Evolutionary conservation across 2,888 invertebrate genomes (phyloP), one percentile per base, ranked within the genome.

Genomic region (Cerceris ruficornis): DNA sequence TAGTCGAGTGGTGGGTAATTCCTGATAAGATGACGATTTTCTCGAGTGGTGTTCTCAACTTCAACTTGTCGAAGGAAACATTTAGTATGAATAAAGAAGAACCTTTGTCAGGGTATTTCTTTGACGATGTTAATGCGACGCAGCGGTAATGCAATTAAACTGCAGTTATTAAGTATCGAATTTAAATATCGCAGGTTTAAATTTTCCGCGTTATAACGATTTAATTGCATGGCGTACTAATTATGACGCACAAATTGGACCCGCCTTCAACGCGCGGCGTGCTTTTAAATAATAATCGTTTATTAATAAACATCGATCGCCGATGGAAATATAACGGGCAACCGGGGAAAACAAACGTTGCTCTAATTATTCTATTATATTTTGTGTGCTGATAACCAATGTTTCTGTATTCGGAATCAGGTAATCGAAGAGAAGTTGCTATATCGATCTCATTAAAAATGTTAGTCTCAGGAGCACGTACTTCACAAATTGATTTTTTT

Each of bases 1-100:
- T 84, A 75, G 66, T 69, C 80, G 84, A 85, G 86, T 82, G 84
- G 57, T 59, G 66, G 77, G 80, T 85, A 86, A 86, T 85, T 85
- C 62, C 84, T 86, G 84, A 85, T 86, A 84, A 86, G 82, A 75
- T 76, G 82, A 80, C 77, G 77, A 80, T 76, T 78, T 81, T 67
- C 74, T 78, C 81, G 69, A 85, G 81, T 79, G 66, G 42, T 39
- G 64, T 49, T 59, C 73, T 41, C 61, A 28, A 17, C 58, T 62
- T 13, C 61, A 17, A 42, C 60, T 17, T 17, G 11, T 55, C 60
- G 59, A 14, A 28, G 41, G 74, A 69, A 74, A 78, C 69, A 59
- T 77, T 79, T 68, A 75, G 43, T 46, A 46, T 6, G 46, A 68
- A 65, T 49, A 58, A 17, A 43, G 46, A 55, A 58, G 6, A 11